phyloP scores from a whole-genome alignment of 1,140 invertebrate genomes.

The Phenacoccus solenopsis region DNA sequence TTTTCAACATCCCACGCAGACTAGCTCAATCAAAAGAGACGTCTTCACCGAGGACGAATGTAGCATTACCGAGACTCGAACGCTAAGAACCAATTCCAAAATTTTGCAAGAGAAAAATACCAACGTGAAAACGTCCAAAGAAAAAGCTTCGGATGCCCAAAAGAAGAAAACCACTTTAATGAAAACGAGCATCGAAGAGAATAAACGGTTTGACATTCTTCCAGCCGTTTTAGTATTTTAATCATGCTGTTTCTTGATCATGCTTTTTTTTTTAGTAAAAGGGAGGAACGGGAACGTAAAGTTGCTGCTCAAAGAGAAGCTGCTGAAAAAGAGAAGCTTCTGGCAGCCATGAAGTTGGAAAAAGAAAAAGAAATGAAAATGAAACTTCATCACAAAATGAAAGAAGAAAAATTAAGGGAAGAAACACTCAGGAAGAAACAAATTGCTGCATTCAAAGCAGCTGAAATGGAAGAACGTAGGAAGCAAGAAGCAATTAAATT shows the following conservation, averaged over 20 bases:
- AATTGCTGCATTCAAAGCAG: background rate
- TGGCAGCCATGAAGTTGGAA: background rate
- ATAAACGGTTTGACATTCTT: background rate
- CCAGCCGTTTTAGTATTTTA: too few species aligned
- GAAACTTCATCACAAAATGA: background rate
- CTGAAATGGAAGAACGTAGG: background rate
- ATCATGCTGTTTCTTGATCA: too few species aligned
- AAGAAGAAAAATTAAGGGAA: constrained; percentile 1
- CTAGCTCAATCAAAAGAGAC: background rate
- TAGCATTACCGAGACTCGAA: background rate
- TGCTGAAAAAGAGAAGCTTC: background rate
- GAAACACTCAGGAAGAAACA: background rate
- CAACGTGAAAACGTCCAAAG: background rate
- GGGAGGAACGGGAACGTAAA: background rate
- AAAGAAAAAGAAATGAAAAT: background rate
- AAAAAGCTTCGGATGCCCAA: background rate
- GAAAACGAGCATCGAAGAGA: background rate
- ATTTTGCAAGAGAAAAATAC: background rate
- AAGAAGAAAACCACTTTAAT: background rate
- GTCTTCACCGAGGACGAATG: background rate
- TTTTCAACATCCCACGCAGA: too few species aligned
- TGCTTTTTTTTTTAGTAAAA: background rate
- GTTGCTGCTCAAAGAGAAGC: constrained; percentile 1
- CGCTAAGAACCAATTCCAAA: background rate
- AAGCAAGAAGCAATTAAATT: background rate